phyloP scores from a whole-genome alignment of 2,888 invertebrate species.

The Mesoligia furuncula region DNA sequence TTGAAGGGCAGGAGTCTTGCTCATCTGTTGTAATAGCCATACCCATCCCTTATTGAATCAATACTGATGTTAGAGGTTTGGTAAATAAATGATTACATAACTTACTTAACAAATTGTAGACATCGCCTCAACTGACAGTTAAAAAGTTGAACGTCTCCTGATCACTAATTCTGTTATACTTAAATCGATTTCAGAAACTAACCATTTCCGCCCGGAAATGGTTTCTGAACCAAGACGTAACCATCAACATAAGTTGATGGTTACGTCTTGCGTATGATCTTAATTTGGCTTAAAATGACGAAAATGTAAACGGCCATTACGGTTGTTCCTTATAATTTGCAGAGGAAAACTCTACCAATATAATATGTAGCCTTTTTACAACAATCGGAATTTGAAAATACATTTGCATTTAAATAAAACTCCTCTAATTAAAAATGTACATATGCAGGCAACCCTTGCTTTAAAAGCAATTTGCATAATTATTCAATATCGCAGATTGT shows the following conservation, averaged over 20 bases:
- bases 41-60: not conserved
- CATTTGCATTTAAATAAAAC: constrained; percentile 31
- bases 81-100: not conserved
- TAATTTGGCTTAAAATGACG: not conserved
- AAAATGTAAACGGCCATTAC: not conserved
- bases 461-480: constrained; percentile 50
- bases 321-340: not conserved
- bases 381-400: constrained; percentile 12
- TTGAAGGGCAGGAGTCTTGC: not conserved
- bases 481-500: constrained; percentile 49
- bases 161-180: not conserved
- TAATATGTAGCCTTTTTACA: constrained; percentile 3
- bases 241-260: not conserved
- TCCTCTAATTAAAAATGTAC: constrained; percentile 34
- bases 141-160: not conserved
- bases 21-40: not conserved
- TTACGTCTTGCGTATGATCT: not conserved
- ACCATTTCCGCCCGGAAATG: not conserved
- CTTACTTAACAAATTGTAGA: not conserved
- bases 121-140: not conserved
- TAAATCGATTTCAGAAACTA: constrained; percentile 10
- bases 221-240: not conserved
- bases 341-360: not conserved
- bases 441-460: constrained; percentile 27
- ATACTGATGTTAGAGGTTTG: not conserved